phyloP scores from a whole-genome alignment of 2,797 vertebrate genomes.

The Eidolon dupreanum region DNA sequence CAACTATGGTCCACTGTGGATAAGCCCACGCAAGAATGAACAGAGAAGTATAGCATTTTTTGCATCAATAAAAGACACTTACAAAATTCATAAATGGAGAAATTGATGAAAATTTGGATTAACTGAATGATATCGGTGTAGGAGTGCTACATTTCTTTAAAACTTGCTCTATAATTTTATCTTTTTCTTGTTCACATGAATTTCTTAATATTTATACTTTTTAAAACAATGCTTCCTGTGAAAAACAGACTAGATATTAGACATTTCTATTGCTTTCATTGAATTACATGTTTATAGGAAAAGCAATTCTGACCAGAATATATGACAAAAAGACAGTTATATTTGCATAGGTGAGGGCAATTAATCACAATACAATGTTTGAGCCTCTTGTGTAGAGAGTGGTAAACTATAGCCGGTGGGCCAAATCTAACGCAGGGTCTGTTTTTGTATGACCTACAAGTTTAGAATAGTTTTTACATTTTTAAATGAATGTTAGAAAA shows the following conservation, averaged over 20 bases:
- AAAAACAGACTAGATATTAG: background rate
- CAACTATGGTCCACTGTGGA: too few relatives aligned
- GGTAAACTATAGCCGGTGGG: background rate
- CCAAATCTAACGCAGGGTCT: background rate
- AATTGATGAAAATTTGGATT: background rate
- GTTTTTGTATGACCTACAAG: background rate
- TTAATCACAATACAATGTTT: background rate
- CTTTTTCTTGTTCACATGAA: background rate
- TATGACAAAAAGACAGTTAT: background rate
- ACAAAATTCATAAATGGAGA: background rate
- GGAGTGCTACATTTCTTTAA: background rate
- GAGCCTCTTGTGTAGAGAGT: background rate
- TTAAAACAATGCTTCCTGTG: background rate
- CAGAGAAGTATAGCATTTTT: background rate
- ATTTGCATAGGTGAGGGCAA: background rate
- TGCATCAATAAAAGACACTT: background rate
- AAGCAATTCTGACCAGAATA: background rate
- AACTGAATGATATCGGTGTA: background rate
- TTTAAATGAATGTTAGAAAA: background rate
- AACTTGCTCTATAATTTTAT: background rate
- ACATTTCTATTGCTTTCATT: background rate
- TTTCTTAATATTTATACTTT: background rate
- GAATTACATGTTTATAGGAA: background rate
- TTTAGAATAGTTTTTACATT: background rate
- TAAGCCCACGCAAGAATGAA: background rate